Evolutionary conservation across 2,797 vertebrate species (phyloP).

Genomic region (Acropternis orthonyx): DNA sequence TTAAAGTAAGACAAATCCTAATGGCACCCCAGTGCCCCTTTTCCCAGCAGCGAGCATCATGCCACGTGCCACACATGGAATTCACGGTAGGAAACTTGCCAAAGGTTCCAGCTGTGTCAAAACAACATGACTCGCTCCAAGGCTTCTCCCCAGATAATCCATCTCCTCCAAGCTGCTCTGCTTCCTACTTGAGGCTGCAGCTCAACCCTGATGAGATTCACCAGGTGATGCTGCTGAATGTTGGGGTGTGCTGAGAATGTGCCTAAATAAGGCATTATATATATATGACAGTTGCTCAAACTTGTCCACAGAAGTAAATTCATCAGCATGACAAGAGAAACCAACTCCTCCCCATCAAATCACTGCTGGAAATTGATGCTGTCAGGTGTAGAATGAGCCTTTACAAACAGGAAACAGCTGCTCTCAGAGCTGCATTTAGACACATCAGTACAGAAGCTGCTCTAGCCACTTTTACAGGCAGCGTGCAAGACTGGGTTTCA

Average conservation of each 20-base stretch:
- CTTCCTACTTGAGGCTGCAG: accelerated
- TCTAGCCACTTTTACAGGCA: not conserved
- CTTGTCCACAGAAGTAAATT: not conserved
- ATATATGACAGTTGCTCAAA: accelerated
- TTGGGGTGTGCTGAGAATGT: accelerated
- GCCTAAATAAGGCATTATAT: accelerated
- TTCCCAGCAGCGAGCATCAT: accelerated
- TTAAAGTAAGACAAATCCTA: not conserved
- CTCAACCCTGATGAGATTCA: not conserved
- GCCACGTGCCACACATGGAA: accelerated
- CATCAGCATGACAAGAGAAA: not conserved
- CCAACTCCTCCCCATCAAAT: too few relatives aligned
- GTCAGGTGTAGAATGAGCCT: not conserved
- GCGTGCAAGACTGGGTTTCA: not conserved
- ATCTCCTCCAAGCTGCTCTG: not conserved
- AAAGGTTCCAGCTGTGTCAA: not conserved
- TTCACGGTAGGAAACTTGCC: accelerated
- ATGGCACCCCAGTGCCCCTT: not conserved
- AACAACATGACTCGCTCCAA: not conserved
- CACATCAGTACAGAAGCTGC: not conserved
- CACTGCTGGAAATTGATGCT: not conserved
- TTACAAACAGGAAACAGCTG: conserved; percentile 60
- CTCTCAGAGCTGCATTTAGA: not conserved
- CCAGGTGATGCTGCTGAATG: not conserved
- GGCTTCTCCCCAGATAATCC: accelerated